phyloP scores from a whole-genome alignment of 1,140 invertebrate species.

The Geopemphigus sp. region DNA sequence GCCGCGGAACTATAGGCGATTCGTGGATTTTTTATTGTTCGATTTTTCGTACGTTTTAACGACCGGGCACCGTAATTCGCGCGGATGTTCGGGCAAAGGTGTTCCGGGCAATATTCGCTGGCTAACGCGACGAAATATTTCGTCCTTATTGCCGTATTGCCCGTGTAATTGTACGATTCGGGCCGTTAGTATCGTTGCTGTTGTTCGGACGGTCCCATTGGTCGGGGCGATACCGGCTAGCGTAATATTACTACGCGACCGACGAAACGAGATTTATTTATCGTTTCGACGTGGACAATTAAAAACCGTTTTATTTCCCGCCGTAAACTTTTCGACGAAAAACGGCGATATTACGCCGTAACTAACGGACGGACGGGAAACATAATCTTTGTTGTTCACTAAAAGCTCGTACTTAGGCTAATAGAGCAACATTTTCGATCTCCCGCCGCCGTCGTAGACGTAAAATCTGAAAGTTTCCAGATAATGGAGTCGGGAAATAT shows the following conservation, averaged over 20 bases:
- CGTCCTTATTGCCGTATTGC: no score
- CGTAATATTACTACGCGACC: background rate
- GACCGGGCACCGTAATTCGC: no score
- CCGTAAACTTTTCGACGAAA: background rate
- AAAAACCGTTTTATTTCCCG: background rate
- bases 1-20: no score
- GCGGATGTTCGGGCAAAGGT: no score
- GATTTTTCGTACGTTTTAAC: no score
- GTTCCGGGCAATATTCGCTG: no score
- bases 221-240: no score
- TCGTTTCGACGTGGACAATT: background rate
- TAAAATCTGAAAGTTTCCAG: constrained; percentile 25
- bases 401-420: constrained; percentile 21
- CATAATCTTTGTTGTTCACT: constrained; percentile 22
- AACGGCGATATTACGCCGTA: constrained; percentile 1
- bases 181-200: no score
- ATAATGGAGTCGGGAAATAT: constrained; percentile 29
- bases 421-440: constrained; percentile 15
- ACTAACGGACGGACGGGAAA: background rate
- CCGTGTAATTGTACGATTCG: no score
- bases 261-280: background rate
- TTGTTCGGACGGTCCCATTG: no score
- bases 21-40: no score
- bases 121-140: no score
- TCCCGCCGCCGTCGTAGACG: background rate